Conservation (phyloP, 2,888 invertebrate species). For the Pediacus dermestoides region DNA sequence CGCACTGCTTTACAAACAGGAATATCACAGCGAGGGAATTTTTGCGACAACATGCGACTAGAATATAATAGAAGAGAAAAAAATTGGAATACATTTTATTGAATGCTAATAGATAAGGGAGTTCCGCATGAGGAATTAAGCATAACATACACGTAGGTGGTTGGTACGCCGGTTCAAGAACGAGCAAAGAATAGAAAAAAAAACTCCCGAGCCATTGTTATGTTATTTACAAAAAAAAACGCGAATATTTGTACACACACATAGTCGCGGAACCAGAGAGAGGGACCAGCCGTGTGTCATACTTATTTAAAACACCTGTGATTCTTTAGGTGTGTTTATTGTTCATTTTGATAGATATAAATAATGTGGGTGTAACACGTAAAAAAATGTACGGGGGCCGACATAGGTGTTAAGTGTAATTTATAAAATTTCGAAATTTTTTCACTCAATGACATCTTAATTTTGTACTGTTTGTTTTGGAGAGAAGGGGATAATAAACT, state of each 20-base stretch:
- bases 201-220: constrained; percentile 34
- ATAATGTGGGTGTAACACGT: constrained; percentile 10
- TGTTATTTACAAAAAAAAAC: constrained; percentile 27
- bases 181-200: constrained; percentile 27
- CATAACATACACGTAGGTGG: constrained; percentile 31
- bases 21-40: too few species aligned
- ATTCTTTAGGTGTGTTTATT: constrained; percentile 23
- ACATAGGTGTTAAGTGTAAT: constrained; percentile 11
- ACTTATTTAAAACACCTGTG: constrained; percentile 36
- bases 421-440: constrained; percentile 5
- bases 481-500: too few species aligned
- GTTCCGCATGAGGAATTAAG: constrained; percentile 36
- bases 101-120: constrained; percentile 41
- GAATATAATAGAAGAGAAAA: constrained; percentile 21
- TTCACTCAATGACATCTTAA: neutral
- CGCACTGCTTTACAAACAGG: too few species aligned
- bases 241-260: constrained; percentile 32
- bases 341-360: constrained; percentile 5
- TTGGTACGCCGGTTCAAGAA: constrained; percentile 30
- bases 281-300: constrained; percentile 16
- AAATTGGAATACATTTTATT: constrained; percentile 38
- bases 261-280: constrained; percentile 17
- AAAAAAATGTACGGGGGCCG: constrained; percentile 9
- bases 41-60: too few species aligned
- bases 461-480: too few species aligned